Percentiles rank a stretch among this genome's conserved stretches.
phyloP scores from a whole-genome alignment of 2,888 invertebrate genomes.

The Isoperla grammatica region DNA sequence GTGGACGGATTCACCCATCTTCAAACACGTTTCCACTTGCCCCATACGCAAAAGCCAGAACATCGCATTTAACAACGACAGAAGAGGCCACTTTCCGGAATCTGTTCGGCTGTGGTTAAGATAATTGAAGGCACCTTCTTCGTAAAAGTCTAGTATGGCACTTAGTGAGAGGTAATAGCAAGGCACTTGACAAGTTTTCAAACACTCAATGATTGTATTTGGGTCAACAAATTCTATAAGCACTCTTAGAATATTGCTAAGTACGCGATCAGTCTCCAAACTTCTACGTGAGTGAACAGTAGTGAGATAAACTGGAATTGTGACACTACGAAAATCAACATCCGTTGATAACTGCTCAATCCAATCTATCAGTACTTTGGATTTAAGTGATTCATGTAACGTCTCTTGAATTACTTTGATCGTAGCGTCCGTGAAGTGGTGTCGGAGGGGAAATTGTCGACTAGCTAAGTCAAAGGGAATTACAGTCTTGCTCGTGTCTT shows the following conservation, averaged over 20 bases:
- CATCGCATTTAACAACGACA: conserved; percentile 36
- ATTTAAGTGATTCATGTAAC: conserved; percentile 32
- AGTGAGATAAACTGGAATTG: conserved; percentile 12
- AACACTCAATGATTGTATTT: conserved; percentile 32
- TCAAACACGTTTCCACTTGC: conserved; percentile 36
- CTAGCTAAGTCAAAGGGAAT: neutral
- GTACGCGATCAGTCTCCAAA: conserved; percentile 37
- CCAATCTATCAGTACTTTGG: conserved; percentile 30
- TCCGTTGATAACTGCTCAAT: conserved; percentile 24
- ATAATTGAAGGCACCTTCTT: conserved; percentile 35
- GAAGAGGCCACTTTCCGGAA: conserved; percentile 41
- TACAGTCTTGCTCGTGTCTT: neutral
- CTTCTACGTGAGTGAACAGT: conserved; percentile 31
- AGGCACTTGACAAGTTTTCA: conserved; percentile 31
- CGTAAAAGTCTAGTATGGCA: conserved; percentile 35
- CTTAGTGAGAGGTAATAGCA: conserved; percentile 37
- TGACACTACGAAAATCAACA: conserved; percentile 29
- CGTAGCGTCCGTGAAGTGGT: conserved; percentile 33
- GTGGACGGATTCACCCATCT: conserved; percentile 30
- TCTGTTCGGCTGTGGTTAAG: conserved; percentile 32
- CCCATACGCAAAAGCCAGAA: conserved; percentile 36
- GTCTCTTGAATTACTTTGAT: conserved; percentile 31
- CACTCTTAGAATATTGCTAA: conserved; percentile 41
- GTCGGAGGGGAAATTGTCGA: conserved; percentile 34
- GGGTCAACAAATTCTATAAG: conserved; percentile 38